Evolutionary conservation across 2,888 invertebrate genomes (phyloP).

Genomic region (Leucozona laternaria): DNA sequence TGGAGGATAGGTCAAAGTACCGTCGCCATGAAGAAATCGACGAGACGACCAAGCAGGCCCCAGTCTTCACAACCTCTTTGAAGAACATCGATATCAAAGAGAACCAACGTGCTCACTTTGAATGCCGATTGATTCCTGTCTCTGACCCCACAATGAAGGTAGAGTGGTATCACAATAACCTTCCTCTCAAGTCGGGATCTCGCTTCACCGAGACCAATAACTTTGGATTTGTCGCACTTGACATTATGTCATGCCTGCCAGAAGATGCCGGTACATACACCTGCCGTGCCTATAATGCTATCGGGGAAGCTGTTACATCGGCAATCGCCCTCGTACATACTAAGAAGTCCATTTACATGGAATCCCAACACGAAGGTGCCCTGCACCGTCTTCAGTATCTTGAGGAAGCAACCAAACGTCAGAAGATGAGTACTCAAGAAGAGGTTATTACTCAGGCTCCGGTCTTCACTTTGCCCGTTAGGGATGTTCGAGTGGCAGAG

Average conservation of each 20-base stretch:
- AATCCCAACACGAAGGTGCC: constrained; percentile 95
- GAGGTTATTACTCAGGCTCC: constrained; percentile 94
- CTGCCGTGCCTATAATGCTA: constrained; percentile 94
- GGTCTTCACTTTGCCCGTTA: constrained; percentile 95
- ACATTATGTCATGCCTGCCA: constrained; percentile 97
- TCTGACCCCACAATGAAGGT: constrained; percentile 97
- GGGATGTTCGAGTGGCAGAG: constrained; percentile 93
- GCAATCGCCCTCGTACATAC: constrained; percentile 93
- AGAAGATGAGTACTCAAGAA: constrained; percentile 90
- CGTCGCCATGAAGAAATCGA: constrained; percentile 90
- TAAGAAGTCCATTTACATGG: constrained; percentile 93
- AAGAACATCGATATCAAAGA: constrained; percentile 97
- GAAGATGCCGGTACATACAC: constrained; percentile 99
- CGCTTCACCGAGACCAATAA: constrained; percentile 98
- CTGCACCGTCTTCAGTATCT: constrained; percentile 91
- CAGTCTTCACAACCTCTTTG: constrained; percentile 95
- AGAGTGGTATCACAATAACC: constrained; percentile 97
- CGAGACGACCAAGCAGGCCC: constrained; percentile 94
- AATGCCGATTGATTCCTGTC: constrained; percentile 96
- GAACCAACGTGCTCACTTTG: constrained; percentile 97
- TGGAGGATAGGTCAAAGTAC: constrained; percentile 93
- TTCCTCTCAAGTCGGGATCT: constrained; percentile 95
- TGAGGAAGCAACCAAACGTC: constrained; percentile 91
- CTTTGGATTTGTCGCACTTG: constrained; percentile 98
- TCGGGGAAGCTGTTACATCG: constrained; percentile 97